Evolutionary conservation across 2,888 invertebrate genomes (phyloP).

Genomic region (Belgica antarctica): DNA sequence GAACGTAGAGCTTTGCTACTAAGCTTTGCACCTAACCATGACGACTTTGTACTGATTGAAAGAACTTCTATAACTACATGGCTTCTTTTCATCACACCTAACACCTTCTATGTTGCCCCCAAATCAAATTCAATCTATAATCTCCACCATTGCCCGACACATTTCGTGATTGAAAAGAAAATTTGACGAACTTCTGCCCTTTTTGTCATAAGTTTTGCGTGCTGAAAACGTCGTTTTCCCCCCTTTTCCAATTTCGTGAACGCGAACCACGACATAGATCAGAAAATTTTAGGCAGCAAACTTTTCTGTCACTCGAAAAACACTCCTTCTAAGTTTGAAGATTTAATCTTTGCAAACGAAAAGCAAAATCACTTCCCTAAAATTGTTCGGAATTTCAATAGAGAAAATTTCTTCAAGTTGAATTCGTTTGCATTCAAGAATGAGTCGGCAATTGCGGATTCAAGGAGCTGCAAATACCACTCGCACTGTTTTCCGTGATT

Average conservation of each 20-base stretch:
- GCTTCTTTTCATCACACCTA: no score
- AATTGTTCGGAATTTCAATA: background rate
- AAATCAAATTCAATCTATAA: no score
- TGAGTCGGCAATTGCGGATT: slow-evolving; percentile 1
- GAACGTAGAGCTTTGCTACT: no score
- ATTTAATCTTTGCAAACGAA: background rate
- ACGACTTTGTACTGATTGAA: no score
- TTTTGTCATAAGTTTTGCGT: slow-evolving; percentile 6
- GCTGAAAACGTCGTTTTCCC: slow-evolving; percentile 3
- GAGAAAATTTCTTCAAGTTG: background rate
- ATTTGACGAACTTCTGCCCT: slow-evolving; percentile 7
- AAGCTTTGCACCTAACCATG: no score
- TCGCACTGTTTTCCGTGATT: no score
- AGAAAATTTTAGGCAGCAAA: background rate
- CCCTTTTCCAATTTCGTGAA: slow-evolving; percentile 10
- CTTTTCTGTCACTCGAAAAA: background rate
- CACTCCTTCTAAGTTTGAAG: background rate
- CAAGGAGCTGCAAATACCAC: no score
- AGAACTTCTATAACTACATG: no score
- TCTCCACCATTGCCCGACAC: background rate
- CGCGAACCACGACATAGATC: background rate
- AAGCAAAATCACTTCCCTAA: background rate
- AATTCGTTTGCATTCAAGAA: background rate
- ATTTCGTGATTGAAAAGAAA: slow-evolving; percentile 12
- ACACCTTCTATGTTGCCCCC: no score